A percentile compares a stretch with the other conserved stretches of the same genome.
Evolutionary conservation across 1,140 invertebrate species (phyloP).

Genomic region (Drosophila subpulchrella): DNA sequence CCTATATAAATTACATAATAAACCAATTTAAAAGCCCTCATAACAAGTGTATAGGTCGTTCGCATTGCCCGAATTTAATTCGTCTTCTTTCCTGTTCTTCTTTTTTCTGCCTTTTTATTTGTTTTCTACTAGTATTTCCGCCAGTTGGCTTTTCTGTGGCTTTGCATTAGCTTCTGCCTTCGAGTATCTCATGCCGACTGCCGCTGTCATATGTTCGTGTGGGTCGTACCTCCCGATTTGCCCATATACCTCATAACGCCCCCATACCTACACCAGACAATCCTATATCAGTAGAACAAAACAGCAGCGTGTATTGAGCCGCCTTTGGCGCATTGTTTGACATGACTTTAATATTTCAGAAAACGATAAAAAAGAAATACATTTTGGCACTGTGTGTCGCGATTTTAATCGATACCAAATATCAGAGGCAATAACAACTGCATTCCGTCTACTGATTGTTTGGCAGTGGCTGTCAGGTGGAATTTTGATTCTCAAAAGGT

Average conservation of each 20-base stretch:
- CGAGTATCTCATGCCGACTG: conserved; percentile 26
- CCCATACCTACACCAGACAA: background rate
- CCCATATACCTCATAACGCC: background rate
- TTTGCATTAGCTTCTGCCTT: conserved; percentile 68
- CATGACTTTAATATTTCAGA: conserved; percentile 69
- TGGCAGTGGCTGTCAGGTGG: conserved; percentile 51
- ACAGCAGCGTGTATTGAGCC: conserved; percentile 34
- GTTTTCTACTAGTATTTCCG: conserved; percentile 53
- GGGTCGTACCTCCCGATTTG: conserved; percentile 26
- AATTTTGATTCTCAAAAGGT: conserved; percentile 59
- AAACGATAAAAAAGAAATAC: conserved; percentile 55
- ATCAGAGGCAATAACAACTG: conserved; percentile 54
- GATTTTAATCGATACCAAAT: conserved; percentile 66
- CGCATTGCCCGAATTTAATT: conserved; percentile 34
- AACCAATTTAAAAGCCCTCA: background rate
- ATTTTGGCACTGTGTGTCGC: conserved; percentile 72
- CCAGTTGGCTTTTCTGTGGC: conserved; percentile 42
- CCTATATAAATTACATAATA: background rate
- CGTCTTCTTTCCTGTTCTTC: conserved; percentile 25
- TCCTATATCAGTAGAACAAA: conserved; percentile 6
- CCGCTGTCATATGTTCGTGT: conserved; percentile 33
- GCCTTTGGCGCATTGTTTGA: conserved; percentile 78
- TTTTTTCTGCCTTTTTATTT: conserved; percentile 33
- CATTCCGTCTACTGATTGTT: conserved; percentile 46
- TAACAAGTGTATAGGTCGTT: conserved; percentile 25